These are phyloP conservation scores for Lamproptera curius DNA, from an alignment of 2,888 invertebrate genomes.

Conservation along the genomic window DNA sequence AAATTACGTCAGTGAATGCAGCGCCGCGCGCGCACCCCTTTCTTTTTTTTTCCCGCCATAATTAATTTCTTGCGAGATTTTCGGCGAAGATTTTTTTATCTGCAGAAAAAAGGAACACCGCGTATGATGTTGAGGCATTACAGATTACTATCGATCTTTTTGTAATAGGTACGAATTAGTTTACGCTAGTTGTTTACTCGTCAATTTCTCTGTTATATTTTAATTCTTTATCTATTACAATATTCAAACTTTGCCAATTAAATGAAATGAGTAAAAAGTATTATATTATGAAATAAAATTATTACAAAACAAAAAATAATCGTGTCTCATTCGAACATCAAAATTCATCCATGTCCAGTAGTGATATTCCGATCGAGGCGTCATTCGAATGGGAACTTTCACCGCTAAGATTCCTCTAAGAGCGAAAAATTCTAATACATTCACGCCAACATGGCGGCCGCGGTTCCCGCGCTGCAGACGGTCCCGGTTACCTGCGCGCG, in stretches of 20 bases:
- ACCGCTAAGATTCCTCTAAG: conserved; percentile 63
- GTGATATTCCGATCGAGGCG: neutral
- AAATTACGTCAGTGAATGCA: conserved; percentile 64
- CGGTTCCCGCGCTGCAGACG: conserved; percentile 52
- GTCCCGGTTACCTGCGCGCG: conserved; percentile 72
- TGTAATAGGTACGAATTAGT: too few species aligned
- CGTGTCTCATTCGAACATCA: too few species aligned
- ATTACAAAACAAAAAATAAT: too few species aligned
- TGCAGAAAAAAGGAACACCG: conserved; percentile 15
- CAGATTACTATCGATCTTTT: too few species aligned
- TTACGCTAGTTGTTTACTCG: too few species aligned
- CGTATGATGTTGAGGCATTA: conserved; percentile 22
- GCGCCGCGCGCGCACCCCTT: conserved; percentile 65
- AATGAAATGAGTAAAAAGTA: too few species aligned
- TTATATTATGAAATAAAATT: too few species aligned
- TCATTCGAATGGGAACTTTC: conserved; percentile 20
- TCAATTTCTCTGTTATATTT: too few species aligned
- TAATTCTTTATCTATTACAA: too few species aligned
- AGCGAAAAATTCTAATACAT: conserved; percentile 53
- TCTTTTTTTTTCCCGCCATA: conserved; percentile 66
- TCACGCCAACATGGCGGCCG: conserved; percentile 47
- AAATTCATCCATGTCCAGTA: too few species aligned
- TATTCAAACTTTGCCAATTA: too few species aligned
- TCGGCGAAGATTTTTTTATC: conserved; percentile 48
- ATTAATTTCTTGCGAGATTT: conserved; percentile 72